Evolutionary conservation across 2,113 vertebrate species (phyloP).

Genomic region (Nothobranchius kuhntae): DNA sequence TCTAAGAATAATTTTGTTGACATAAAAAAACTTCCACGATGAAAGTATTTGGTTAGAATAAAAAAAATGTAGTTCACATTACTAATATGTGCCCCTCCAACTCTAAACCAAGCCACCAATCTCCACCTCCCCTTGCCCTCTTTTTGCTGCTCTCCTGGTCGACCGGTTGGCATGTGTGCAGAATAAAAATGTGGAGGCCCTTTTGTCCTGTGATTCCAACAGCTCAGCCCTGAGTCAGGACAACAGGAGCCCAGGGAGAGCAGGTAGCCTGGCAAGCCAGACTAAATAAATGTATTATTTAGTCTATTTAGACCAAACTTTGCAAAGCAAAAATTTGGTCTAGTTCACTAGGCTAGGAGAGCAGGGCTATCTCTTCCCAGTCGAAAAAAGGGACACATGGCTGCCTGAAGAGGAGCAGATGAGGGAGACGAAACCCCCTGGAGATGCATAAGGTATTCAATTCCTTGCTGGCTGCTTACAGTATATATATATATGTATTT

Average conservation of each 20-base stretch:
- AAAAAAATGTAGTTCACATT: constrained; percentile 21
- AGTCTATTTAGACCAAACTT: no score
- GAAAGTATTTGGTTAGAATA: not conserved
- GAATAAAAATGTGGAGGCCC: constrained; percentile 72
- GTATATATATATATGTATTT: no score
- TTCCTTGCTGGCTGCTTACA: constrained; percentile 3
- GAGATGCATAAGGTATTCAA: constrained; percentile 40
- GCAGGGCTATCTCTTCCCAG: constrained; percentile 17
- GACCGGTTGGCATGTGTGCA: constrained; percentile 55
- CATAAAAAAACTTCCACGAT: not conserved
- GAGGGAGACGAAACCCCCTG: constrained; percentile 24
- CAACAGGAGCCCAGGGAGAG: constrained; percentile 29
- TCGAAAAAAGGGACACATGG: constrained; percentile 26
- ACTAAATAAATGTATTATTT: no score
- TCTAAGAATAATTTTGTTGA: not conserved
- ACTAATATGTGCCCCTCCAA: constrained; percentile 36
- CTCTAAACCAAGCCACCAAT: not conserved
- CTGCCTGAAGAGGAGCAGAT: constrained; percentile 29
- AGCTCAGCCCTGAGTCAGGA: constrained; percentile 31
- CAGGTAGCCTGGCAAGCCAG: not conserved
- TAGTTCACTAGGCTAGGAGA: not conserved
- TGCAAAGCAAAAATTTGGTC: no score
- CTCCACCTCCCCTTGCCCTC: constrained; percentile 25
- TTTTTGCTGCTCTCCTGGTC: constrained; percentile 53
- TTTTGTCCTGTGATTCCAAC: constrained; percentile 58